A percentile compares a stretch with the other conserved stretches of the same genome.
phyloP scores from a whole-genome alignment of 2,797 vertebrate species.

The Galaxias olidus region DNA sequence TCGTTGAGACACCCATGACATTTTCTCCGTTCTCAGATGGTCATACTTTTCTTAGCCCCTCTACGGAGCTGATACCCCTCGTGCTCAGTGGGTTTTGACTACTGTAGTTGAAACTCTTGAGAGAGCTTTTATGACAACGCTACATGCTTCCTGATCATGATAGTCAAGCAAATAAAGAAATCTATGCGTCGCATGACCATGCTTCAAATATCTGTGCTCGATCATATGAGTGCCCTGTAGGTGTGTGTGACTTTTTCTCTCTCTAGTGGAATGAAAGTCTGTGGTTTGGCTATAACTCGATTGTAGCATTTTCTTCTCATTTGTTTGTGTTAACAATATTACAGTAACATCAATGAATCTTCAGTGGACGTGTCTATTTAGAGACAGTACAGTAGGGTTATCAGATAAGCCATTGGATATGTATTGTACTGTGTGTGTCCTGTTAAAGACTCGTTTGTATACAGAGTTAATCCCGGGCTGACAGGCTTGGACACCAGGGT shows the following conservation, averaged over 20 bases:
- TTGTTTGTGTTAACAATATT: conserved; percentile 1
- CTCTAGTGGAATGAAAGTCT: background rate
- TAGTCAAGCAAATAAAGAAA: conserved; percentile 39
- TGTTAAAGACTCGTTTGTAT: conserved; percentile 54
- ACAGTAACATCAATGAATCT: background rate
- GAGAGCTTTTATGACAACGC: conserved; percentile 42
- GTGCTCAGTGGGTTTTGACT: too few species aligned
- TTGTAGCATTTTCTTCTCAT: background rate
- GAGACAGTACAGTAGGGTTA: conserved; percentile 43
- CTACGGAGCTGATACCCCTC: conserved; percentile 34
- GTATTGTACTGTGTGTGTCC: conserved; percentile 51
- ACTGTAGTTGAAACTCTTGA: conserved; percentile 28
- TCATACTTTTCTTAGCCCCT: conserved; percentile 53
- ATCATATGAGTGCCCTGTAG: too few species aligned
- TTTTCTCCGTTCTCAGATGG: conserved; percentile 50
- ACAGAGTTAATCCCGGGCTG: conserved; percentile 57
- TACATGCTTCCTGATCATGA: conserved; percentile 5
- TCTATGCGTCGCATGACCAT: background rate
- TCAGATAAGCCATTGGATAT: conserved; percentile 51
- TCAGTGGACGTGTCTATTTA: conserved; percentile 28
- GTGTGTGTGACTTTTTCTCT: background rate
- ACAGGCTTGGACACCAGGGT: conserved; percentile 46
- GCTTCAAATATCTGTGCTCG: too few species aligned
- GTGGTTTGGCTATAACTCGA: background rate
- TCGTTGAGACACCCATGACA: conserved; percentile 16